Evolutionary conservation across 2,888 invertebrate species (phyloP), one percentile per base, ranked within the genome.

Genomic region (Adelognathus sp.): DNA sequence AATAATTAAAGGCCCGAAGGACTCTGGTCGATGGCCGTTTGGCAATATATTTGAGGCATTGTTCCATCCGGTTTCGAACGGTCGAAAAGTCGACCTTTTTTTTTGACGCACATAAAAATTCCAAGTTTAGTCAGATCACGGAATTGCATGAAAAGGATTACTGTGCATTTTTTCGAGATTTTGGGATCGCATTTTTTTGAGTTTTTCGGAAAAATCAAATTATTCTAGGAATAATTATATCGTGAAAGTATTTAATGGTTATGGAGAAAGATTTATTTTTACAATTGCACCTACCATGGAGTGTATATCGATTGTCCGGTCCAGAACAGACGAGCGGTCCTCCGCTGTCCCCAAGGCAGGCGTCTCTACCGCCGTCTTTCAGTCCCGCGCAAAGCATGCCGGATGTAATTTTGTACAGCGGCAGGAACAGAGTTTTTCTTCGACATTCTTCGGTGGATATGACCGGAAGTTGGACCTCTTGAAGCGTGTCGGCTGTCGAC

Each of bases 371-470:
- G 56, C 96, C 96, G 79, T 96, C 93, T 87, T 96, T 96, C 86
- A 94, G 95, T 18, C 96, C 96, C 60, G 96, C 96, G 88, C 96
- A 96, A 91, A 96, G 95, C 96, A 96, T 96, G 88, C 96, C 95
- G 71, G 96, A 95, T 0, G 96, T 96, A 72, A 96, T 94, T 84
- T 94, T 94, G 90, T 96, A 96, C 60, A 96, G 92, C 14, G 96
- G 96, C 83, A 96, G 92, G 85, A 96, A 94, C 0, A 96, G 91
- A 21, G 96, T 96, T 83, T 95, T 93, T 60, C 95, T 95, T 24
- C 95, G 93, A 86, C 96, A 96, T 88, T 96, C 96, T 64, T 93
- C 93, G 3, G 96, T 96, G 70, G 96, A 96, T 83, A 96, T 96
- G 73, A 96, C 93, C 5, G 96, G 96, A 84, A 96, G 92, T 89